These are phyloP conservation scores for Paratrypauchen microcephalus DNA, from an alignment of 2,797 vertebrate species.

Conservation along the genomic window DNA sequence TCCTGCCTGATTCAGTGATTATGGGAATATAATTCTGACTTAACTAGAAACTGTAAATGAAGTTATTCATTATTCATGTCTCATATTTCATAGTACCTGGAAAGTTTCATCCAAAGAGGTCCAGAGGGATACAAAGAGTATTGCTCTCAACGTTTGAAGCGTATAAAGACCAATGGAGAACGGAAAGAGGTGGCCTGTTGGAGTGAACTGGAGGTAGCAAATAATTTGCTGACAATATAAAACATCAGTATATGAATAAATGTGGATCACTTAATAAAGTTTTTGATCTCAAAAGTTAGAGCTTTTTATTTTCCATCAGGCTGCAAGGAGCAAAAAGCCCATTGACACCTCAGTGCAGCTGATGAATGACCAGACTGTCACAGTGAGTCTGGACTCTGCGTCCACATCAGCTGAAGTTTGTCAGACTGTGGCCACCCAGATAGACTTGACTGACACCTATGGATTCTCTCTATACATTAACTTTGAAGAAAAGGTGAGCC, in stretches of 20 bases:
- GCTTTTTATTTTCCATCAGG: slow-evolving; percentile 68
- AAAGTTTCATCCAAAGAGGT: slow-evolving; percentile 82
- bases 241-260: too few species aligned
- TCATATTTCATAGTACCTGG: slow-evolving; percentile 78
- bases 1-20: neutral
- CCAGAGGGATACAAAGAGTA: slow-evolving; percentile 78
- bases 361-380: slow-evolving; percentile 76
- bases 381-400: slow-evolving; percentile 83
- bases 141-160: slow-evolving; percentile 82
- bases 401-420: slow-evolving; percentile 88
- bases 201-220: slow-evolving; percentile 87
- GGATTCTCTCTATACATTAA: slow-evolving; percentile 93
- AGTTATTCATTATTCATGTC: neutral
- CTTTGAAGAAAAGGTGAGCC: slow-evolving; percentile 85
- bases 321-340: slow-evolving; percentile 82
- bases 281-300: neutral
- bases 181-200: slow-evolving; percentile 87
- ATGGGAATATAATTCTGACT: too few species aligned
- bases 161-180: slow-evolving; percentile 83
- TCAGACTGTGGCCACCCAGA: slow-evolving; percentile 75
- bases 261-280: neutral
- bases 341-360: slow-evolving; percentile 79
- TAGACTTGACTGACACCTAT: slow-evolving; percentile 79
- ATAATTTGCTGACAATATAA: neutral
- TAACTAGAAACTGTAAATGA: too few species aligned